Evolutionary conservation across 2,888 invertebrate species (phyloP), one percentile per base, ranked within the genome.

Genomic region (Cheilosia vulpina): DNA sequence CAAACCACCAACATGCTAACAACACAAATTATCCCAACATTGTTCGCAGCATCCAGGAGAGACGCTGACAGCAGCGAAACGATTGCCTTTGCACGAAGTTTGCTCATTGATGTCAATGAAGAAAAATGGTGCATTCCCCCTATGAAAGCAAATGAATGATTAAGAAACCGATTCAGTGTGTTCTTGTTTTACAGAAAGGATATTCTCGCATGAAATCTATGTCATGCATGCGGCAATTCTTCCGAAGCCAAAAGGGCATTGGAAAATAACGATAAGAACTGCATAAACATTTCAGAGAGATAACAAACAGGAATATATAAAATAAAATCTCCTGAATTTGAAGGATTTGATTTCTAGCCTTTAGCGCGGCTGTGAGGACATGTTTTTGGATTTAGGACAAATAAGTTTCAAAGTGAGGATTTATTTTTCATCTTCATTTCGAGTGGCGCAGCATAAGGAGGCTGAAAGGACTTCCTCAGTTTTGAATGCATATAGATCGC

Each of bases 21-120:
- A 58, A 5, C 58, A 58, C 60, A 79, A 79, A 79, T 79, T 79
- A 79, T 79, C 58, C 52, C 2, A 43, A 31, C 43, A 79, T 79
- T 79, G 71, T 79, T 72, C 78, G n/a, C 11, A 38, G 21, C 17
- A 58, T 27, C n/a, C 55, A 58, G 47, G 38, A 50, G 47, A 50
- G 50, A 41, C 31, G 57, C 62, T 57, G 63, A 71, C 55, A 50
- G 52, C 27, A 31, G 43, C 45, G 5, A 34, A 62, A 41, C 1
- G n/a, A 38, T 38, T 38, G 19, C 34, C n/a, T 15, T 38, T 19
- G 34, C 41, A 21, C 9, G 7, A n/a, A 31, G 38, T 17, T 13
- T n/a, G 11, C 3, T 9, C 24, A 0, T 9, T 6, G 13, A 53
- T 78, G 63, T 78, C 69, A 55, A 78, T 13, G 41, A 57, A 45